A percentile compares a stretch with the other conserved stretches of the same genome.
These are phyloP conservation scores for Phenacoccus solenopsis DNA, from an alignment of 1,140 invertebrate species.

Conservation along the genomic window DNA sequence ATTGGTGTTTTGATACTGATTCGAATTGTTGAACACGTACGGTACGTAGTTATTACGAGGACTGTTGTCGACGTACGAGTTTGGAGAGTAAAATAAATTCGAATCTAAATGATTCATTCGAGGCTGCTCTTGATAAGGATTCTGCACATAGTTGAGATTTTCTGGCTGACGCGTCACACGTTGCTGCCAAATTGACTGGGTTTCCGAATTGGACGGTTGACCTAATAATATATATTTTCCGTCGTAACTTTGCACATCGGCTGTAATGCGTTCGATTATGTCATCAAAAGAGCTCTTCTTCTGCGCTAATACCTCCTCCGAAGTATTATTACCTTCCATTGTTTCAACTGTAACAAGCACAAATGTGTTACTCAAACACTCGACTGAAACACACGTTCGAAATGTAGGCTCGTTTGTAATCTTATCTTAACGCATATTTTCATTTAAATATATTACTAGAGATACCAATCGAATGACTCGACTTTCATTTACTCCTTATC, in stretches of 20 bases:
- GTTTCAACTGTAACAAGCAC: background rate
- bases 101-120: constrained; percentile 12
- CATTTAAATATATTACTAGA: too few relatives aligned
- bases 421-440: too few relatives aligned
- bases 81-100: background rate
- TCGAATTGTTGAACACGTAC: background rate
- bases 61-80: background rate
- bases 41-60: constrained; percentile 12
- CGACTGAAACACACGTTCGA: too few relatives aligned
- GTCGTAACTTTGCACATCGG: constrained; percentile 42
- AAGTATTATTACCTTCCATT: background rate
- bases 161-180: constrained; percentile 31
- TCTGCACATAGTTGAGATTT: constrained; percentile 26
- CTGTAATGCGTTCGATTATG: constrained; percentile 47
- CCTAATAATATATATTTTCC: constrained; percentile 45
- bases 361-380: background rate
- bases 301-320: background rate
- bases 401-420: too few relatives aligned
- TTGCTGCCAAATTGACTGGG: constrained; percentile 23
- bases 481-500: too few relatives aligned
- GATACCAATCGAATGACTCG: too few relatives aligned
- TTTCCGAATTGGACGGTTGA: constrained; percentile 35
- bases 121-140: constrained; percentile 4
- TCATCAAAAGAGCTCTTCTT: constrained; percentile 41
- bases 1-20: background rate